Percentiles rank a stretch among this genome's conserved stretches.
Conservation (phyloP, 2,888 invertebrate species). For the Linyphia triangularis region DNA sequence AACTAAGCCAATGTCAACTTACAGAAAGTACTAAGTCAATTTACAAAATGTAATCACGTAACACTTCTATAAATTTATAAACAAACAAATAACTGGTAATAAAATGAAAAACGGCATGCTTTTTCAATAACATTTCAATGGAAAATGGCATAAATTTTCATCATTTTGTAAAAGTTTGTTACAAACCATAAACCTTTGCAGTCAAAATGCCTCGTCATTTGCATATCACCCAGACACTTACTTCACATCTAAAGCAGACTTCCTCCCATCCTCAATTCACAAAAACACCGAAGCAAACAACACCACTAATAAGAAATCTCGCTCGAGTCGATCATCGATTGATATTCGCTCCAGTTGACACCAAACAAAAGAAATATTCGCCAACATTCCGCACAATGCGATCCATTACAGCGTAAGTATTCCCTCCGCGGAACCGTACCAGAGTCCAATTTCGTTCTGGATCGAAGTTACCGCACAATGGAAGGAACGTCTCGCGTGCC, state of each 20-base stretch:
- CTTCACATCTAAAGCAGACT: not conserved
- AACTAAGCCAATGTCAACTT: too few relatives aligned
- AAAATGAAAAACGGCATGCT: too few relatives aligned
- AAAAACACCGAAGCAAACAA: not conserved
- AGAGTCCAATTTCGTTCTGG: not conserved
- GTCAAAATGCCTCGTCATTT: too few relatives aligned
- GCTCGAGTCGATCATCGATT: not conserved
- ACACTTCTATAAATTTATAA: too few relatives aligned
- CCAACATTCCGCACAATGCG: not conserved
- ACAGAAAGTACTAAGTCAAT: too few relatives aligned
- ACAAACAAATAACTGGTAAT: too few relatives aligned
- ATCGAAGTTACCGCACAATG: constrained; percentile 9
- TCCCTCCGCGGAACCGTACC: not conserved
- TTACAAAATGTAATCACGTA: too few relatives aligned
- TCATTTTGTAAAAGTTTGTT: too few relatives aligned
- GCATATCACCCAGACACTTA: not conserved
- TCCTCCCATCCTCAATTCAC: not conserved
- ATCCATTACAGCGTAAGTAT: not conserved
- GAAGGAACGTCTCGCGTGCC: constrained; percentile 16
- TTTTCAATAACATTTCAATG: too few relatives aligned
- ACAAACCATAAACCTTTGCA: too few relatives aligned
- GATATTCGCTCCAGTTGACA: not conserved
- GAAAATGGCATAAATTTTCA: too few relatives aligned
- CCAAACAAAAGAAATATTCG: not conserved
- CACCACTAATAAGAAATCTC: not conserved